A percentile compares a stretch with the other conserved stretches of the same genome.
phyloP scores from a whole-genome alignment of 2,113 vertebrate species.

The Odocoileus hemionus region DNA sequence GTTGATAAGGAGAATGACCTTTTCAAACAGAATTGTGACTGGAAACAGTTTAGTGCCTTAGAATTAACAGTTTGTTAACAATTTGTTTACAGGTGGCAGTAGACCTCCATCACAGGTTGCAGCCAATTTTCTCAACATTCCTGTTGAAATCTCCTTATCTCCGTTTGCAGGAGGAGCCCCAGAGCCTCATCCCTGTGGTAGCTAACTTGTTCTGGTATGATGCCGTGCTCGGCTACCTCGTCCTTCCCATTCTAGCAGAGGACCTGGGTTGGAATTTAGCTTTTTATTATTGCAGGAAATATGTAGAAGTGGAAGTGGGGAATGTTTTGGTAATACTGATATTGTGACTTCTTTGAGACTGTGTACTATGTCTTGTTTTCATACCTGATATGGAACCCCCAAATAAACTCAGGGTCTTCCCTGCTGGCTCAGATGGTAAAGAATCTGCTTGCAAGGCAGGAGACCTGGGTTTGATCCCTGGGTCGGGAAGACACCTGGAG shows the following conservation, averaged over 20 bases:
- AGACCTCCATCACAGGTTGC: neutral
- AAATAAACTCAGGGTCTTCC: neutral
- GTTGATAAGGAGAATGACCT: neutral
- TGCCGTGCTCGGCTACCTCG: neutral
- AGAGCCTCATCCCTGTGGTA: neutral
- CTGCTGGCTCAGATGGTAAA: neutral
- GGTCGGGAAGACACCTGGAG: neutral
- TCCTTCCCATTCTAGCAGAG: neutral
- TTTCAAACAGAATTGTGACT: neutral
- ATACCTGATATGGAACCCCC: neutral
- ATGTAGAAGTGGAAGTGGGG: neutral
- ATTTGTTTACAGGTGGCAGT: constrained; percentile 42
- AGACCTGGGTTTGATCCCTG: neutral
- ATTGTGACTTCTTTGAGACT: neutral
- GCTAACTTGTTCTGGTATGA: neutral
- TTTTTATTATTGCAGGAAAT: constrained; percentile 27
- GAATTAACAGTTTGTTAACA: neutral
- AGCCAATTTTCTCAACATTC: neutral
- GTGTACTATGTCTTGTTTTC: neutral
- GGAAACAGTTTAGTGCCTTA: neutral
- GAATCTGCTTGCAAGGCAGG: neutral
- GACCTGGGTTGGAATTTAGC: neutral
- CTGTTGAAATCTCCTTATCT: neutral
- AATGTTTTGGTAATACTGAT: neutral
- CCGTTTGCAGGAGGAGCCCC: neutral